phyloP scores from a whole-genome alignment of 2,113 vertebrate species.

The Laticauda colubrina region DNA sequence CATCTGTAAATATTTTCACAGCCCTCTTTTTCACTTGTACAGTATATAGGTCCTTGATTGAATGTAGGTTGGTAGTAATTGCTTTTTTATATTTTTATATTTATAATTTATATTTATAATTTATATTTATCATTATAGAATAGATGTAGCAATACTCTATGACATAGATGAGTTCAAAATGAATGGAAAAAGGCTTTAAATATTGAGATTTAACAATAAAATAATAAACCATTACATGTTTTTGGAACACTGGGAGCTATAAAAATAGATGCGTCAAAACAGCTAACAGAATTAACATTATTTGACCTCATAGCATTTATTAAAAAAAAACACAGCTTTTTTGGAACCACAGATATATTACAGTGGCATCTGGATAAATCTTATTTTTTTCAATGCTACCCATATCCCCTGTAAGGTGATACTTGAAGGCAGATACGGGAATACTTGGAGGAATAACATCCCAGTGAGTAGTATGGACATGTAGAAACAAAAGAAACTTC shows the following conservation, averaged over 20 bases:
- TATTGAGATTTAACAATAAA: neutral
- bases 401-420: neutral
- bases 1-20: no score
- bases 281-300: neutral
- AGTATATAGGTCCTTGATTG: no score
- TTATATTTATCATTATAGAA: neutral
- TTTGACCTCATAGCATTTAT: neutral
- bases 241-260: neutral
- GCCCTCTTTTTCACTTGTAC: no score
- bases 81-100: no score
- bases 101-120: no score
- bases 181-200: neutral
- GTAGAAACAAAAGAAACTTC: neutral
- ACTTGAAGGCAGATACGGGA: neutral
- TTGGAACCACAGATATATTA: neutral
- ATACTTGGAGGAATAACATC: neutral
- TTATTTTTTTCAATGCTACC: neutral
- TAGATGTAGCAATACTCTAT: neutral
- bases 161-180: neutral
- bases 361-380: neutral
- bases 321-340: neutral
- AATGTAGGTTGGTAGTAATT: no score
- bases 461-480: neutral
- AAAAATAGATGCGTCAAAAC: neutral
- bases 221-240: neutral